phyloP scores from a whole-genome alignment of 2,113 vertebrate species.

The Ovis canadensis region DNA sequence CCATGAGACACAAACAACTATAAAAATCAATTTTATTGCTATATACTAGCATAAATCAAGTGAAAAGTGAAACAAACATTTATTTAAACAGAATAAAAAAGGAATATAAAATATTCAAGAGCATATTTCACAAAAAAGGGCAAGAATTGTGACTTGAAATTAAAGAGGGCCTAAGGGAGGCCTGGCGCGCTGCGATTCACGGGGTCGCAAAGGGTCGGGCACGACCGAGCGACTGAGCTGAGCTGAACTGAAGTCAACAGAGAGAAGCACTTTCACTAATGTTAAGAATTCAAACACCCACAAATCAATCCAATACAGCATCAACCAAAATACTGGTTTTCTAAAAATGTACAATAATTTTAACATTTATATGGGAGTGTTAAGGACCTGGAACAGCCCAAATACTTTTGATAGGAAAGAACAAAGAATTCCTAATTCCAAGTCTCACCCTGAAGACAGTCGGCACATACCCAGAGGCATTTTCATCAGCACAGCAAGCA shows the following conservation, averaged over 20 bases:
- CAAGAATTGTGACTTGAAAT: not conserved
- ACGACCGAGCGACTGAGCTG: too few species aligned
- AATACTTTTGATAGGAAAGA: not conserved
- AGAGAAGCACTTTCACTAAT: not conserved
- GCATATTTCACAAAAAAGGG: not conserved
- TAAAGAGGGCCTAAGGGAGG: not conserved
- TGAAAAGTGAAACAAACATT: not conserved
- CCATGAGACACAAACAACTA: not conserved
- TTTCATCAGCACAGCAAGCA: not conserved
- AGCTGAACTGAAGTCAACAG: not conserved
- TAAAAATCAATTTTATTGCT: not conserved
- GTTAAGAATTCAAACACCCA: not conserved
- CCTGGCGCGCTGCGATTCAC: too few species aligned
- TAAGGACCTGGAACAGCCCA: not conserved
- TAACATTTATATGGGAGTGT: not conserved
- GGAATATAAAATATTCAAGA: not conserved
- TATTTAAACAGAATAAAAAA: not conserved
- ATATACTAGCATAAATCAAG: not conserved
- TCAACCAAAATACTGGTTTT: not conserved
- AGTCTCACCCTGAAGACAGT: not conserved
- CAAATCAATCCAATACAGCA: not conserved
- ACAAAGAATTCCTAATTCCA: not conserved
- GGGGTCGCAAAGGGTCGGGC: too few species aligned
- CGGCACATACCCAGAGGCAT: accelerated
- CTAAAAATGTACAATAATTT: not conserved